These are phyloP conservation scores for Cisticola juncidis DNA, from an alignment of 2,113 vertebrate species.

Conservation along the genomic window DNA sequence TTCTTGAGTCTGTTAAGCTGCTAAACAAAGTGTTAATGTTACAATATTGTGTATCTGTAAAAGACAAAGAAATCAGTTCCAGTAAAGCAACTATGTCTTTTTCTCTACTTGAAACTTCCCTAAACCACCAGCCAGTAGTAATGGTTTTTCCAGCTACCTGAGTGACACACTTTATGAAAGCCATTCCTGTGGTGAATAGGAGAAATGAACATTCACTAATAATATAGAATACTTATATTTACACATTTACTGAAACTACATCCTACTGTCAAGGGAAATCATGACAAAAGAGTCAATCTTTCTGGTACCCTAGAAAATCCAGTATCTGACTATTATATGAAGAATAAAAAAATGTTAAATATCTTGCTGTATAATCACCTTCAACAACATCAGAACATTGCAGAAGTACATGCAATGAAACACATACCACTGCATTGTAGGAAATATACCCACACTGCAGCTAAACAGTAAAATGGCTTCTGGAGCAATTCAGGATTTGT, in stretches of 20 bases:
- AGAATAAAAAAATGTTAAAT: neutral
- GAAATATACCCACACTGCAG: neutral
- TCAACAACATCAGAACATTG: neutral
- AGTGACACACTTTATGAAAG: neutral
- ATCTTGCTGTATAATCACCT: neutral
- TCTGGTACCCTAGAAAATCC: neutral
- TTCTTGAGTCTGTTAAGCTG: neutral
- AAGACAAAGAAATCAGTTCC: neutral
- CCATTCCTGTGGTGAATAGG: neutral
- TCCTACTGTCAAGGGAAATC: slow-evolving; percentile 21
- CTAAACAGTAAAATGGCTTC: neutral
- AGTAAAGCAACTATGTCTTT: neutral
- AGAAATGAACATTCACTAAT: slow-evolving; percentile 18
- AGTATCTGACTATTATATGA: neutral
- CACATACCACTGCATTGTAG: neutral
- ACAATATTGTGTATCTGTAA: neutral
- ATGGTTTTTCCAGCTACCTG: neutral
- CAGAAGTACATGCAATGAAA: neutral
- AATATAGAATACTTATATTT: slow-evolving; percentile 1
- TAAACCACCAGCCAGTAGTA: neutral
- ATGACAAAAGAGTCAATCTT: neutral
- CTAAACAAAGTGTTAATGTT: neutral
- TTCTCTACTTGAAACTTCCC: neutral
- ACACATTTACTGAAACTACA: neutral
- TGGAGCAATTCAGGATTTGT: neutral